Evolutionary conservation across 2,888 invertebrate genomes (phyloP).

Genomic region (Argyresthia albistria): DNA sequence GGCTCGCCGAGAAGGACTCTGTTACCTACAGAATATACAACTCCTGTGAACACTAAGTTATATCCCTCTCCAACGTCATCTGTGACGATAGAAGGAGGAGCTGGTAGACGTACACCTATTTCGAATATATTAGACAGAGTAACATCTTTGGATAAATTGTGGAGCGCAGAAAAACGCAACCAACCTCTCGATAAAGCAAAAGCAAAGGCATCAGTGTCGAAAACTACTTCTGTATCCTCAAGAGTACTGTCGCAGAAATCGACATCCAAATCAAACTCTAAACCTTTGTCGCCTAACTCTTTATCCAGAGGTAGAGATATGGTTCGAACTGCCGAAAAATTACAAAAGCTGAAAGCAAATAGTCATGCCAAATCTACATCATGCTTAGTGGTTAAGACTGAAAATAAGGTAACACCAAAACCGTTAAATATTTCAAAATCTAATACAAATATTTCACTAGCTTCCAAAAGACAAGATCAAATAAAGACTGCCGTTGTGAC

Average conservation of each 20-base stretch:
- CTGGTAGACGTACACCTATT: conserved; percentile 61
- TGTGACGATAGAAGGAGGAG: conserved; percentile 58
- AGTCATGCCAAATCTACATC: conserved; percentile 47
- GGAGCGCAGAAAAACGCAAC: conserved; percentile 62
- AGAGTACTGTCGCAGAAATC: conserved; percentile 15
- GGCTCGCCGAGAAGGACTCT: conserved; percentile 55
- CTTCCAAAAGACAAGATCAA: conserved; percentile 31
- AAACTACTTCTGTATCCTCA: conserved; percentile 13
- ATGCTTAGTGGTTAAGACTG: conserved; percentile 29
- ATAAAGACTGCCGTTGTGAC: conserved; percentile 52
- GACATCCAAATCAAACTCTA: conserved; percentile 15
- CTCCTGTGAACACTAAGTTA: conserved; percentile 32
- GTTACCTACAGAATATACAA: conserved; percentile 53
- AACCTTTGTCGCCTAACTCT: conserved; percentile 22
- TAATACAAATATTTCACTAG: conserved; percentile 33
- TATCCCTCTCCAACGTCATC: conserved; percentile 29
- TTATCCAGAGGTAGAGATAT: conserved; percentile 59
- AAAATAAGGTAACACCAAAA: conserved; percentile 24
- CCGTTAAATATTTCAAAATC: conserved; percentile 41
- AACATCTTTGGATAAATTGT: conserved; percentile 69
- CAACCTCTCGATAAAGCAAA: conserved; percentile 52
- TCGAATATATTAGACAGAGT: conserved; percentile 63
- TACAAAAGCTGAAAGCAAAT: conserved; percentile 47
- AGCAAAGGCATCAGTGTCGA: conserved; percentile 28
- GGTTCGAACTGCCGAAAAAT: conserved; percentile 58